Conservation (phyloP, 2,113 vertebrate species). For the Thalassoma bifasciatum region DNA sequence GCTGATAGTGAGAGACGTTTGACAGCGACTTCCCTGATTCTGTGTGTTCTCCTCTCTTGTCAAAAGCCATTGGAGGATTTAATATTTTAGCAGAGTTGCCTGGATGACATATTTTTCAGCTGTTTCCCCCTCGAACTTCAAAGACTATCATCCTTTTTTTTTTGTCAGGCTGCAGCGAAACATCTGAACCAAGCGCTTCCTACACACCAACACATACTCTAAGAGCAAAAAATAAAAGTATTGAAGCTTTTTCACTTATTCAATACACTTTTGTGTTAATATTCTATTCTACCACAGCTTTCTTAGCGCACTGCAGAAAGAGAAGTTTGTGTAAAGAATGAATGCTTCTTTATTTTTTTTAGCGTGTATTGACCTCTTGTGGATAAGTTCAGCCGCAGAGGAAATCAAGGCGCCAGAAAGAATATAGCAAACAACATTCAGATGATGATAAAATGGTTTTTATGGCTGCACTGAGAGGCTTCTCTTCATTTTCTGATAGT, state of each 20-base stretch:
- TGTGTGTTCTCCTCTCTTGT: constrained; percentile 14
- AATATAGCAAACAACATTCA: not conserved
- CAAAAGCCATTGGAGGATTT: constrained; percentile 20
- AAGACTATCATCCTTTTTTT: constrained; percentile 7
- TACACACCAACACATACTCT: not conserved
- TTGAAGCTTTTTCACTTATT: not conserved
- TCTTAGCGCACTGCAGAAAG: not conserved
- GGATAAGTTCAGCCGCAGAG: not conserved
- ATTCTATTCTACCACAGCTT: not conserved
- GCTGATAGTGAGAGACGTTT: constrained; percentile 29
- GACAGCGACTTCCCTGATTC: not conserved
- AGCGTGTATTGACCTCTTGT: not conserved
- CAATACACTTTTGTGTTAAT: not conserved
- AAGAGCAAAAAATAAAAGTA: not conserved
- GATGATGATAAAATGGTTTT: not conserved
- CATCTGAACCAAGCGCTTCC: not conserved
- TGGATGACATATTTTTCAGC: constrained; percentile 33
- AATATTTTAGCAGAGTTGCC: constrained; percentile 30
- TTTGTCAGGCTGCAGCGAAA: not conserved
- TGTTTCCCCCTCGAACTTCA: constrained; percentile 30
- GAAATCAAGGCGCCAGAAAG: not conserved
- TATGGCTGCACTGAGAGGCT: not conserved
- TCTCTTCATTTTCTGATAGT: not conserved
- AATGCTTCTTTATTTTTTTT: not conserved
- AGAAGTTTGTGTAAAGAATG: not conserved